Conservation (phyloP, 2,113 vertebrate genomes). For the Pluvialis apricaria region DNA sequence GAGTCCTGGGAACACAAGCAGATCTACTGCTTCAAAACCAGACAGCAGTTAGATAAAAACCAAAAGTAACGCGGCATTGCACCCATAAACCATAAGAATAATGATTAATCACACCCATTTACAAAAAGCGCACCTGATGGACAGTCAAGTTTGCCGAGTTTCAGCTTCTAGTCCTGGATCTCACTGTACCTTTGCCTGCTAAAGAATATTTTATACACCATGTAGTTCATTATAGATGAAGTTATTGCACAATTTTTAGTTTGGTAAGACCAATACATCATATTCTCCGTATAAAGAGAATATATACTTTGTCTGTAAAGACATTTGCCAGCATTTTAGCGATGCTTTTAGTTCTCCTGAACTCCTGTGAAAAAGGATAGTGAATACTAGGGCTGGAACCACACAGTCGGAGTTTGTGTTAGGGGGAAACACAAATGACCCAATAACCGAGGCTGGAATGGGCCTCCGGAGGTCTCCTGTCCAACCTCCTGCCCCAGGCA, state of each 20-base stretch:
- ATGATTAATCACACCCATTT: not conserved
- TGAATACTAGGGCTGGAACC: not conserved
- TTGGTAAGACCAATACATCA: not conserved
- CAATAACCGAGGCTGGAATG: not conserved
- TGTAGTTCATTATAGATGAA: not conserved
- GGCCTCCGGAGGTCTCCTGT: not conserved
- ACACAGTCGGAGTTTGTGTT: not conserved
- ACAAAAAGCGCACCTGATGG: too few species aligned
- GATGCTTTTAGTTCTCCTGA: not conserved
- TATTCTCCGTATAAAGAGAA: not conserved
- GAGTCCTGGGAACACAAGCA: not conserved
- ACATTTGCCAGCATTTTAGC: not conserved
- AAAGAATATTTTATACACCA: not conserved
- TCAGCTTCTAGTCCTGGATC: not conserved
- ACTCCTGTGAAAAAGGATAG: not conserved
- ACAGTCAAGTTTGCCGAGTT: not conserved
- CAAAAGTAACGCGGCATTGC: not conserved
- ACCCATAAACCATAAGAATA: not conserved
- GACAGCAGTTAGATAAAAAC: not conserved
- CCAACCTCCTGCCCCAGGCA: not conserved
- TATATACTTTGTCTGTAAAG: not conserved
- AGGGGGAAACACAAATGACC: not conserved
- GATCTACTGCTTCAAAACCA: not conserved
- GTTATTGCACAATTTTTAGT: not conserved
- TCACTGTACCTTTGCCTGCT: not conserved